phyloP scores from a whole-genome alignment of 2,888 invertebrate genomes.

The Trissoscelio sp. region DNA sequence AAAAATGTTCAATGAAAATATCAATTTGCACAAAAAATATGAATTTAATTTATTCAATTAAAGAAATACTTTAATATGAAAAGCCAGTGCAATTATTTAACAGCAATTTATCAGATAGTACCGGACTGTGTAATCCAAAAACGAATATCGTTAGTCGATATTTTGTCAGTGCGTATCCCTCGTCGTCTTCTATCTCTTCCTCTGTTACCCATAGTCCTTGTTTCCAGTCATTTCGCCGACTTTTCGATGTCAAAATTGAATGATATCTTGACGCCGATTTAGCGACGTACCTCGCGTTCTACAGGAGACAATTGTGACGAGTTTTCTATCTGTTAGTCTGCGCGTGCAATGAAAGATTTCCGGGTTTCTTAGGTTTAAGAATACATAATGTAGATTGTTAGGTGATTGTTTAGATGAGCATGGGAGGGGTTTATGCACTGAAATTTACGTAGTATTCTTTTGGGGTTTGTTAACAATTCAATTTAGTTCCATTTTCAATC shows the following conservation, averaged over 20 bases:
- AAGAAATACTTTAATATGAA: too few relatives aligned
- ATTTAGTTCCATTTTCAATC: background rate
- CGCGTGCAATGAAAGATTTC: slow-evolving; percentile 46
- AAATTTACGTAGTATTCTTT: slow-evolving; percentile 21
- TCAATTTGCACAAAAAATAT: too few relatives aligned
- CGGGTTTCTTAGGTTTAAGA: slow-evolving; percentile 37
- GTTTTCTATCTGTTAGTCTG: slow-evolving; percentile 30
- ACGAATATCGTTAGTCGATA: too few relatives aligned
- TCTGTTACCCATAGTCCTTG: background rate
- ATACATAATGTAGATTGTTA: slow-evolving; percentile 28
- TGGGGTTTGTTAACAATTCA: background rate
- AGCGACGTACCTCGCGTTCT: slow-evolving; percentile 35
- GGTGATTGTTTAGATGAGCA: slow-evolving; percentile 29
- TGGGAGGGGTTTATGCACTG: slow-evolving; percentile 2
- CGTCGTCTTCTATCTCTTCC: background rate
- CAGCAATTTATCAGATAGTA: too few relatives aligned
- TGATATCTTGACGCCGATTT: slow-evolving; percentile 35
- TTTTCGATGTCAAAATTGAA: slow-evolving; percentile 5
- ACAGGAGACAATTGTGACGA: slow-evolving; percentile 60
- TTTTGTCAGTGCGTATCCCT: background rate
- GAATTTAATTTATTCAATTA: too few relatives aligned
- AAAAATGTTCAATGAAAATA: too few relatives aligned
- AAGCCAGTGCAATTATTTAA: too few relatives aligned
- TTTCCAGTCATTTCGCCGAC: background rate
- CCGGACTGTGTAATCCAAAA: too few relatives aligned